Conservation (phyloP, 1,140 invertebrate genomes). For the Aradophagus sp. region DNA sequence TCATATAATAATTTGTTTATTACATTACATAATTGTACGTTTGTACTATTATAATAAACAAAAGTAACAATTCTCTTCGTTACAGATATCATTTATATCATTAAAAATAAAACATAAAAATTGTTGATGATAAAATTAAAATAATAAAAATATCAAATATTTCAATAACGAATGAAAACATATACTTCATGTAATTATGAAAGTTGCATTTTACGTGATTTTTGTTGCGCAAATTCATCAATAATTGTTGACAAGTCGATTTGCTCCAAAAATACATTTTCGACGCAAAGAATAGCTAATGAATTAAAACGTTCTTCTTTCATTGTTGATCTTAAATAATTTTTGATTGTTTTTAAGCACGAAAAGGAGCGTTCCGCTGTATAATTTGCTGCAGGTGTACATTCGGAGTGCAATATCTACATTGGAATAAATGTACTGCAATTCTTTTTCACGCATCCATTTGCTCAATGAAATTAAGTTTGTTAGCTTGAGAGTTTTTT, state of each 20-base stretch:
- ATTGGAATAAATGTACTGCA: slow-evolving; percentile 28
- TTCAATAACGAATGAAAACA: too few species aligned
- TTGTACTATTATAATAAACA: too few species aligned
- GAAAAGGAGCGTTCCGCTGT: slow-evolving; percentile 12
- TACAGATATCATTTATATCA: too few species aligned
- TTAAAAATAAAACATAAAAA: background rate
- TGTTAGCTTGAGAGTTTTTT: slow-evolving; percentile 4
- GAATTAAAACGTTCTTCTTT: slow-evolving; percentile 2
- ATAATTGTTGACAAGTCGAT: slow-evolving; percentile 6
- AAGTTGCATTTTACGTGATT: slow-evolving; percentile 4
- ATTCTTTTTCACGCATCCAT: slow-evolving; percentile 12
- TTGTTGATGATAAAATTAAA: too few species aligned
- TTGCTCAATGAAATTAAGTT: slow-evolving; percentile 5
- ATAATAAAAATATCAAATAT: too few species aligned
- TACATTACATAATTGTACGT: too few species aligned
- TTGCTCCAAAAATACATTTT: slow-evolving; percentile 3
- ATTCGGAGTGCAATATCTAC: slow-evolving; percentile 38
- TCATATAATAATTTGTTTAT: too few species aligned
- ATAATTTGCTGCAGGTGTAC: slow-evolving; percentile 11
- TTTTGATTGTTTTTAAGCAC: slow-evolving; percentile 12
- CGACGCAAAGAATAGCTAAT: slow-evolving; percentile 6
- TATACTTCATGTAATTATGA: too few species aligned
- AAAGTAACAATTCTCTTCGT: too few species aligned
- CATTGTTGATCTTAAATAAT: slow-evolving; percentile 12
- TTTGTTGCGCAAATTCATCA: slow-evolving; percentile 8